phyloP scores from a whole-genome alignment of 2,113 vertebrate genomes.

The Centrocercus urophasianus region DNA sequence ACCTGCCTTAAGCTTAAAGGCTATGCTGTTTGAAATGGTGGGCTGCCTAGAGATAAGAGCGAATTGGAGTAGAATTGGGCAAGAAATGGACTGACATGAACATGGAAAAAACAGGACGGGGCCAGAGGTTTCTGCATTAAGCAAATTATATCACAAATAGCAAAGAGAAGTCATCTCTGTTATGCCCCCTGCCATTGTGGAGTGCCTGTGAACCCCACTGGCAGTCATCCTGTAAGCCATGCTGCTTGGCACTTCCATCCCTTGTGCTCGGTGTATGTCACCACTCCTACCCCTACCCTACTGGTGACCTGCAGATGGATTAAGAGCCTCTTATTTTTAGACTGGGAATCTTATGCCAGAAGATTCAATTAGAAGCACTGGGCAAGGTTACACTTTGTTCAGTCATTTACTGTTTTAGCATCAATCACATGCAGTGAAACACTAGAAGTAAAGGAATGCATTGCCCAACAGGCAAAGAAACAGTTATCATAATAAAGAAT shows the following conservation, averaged over 20 bases:
- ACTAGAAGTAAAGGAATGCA: not conserved
- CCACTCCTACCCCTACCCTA: too few species aligned
- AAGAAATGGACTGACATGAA: not conserved
- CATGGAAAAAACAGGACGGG: not conserved
- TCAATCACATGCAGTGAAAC: not conserved
- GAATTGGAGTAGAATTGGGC: not conserved
- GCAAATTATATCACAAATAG: not conserved
- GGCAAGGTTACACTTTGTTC: rapidly evolving
- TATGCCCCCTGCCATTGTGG: not conserved
- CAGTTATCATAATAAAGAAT: rapidly evolving
- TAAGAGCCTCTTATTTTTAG: not conserved
- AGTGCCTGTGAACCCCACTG: not conserved
- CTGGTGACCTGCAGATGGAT: not conserved
- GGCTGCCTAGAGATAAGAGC: not conserved
- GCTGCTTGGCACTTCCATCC: not conserved
- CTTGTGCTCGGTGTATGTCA: not conserved
- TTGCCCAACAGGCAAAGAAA: not conserved
- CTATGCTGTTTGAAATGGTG: rapidly evolving
- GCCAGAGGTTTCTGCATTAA: not conserved
- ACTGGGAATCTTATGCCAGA: not conserved
- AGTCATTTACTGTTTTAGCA: not conserved
- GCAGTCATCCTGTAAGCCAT: rapidly evolving
- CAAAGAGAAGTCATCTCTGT: not conserved
- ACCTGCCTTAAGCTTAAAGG: not conserved
- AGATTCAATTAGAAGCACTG: not conserved